Conservation (phyloP, 2,797 vertebrate species). For the Pyrrhura leucotis region DNA sequence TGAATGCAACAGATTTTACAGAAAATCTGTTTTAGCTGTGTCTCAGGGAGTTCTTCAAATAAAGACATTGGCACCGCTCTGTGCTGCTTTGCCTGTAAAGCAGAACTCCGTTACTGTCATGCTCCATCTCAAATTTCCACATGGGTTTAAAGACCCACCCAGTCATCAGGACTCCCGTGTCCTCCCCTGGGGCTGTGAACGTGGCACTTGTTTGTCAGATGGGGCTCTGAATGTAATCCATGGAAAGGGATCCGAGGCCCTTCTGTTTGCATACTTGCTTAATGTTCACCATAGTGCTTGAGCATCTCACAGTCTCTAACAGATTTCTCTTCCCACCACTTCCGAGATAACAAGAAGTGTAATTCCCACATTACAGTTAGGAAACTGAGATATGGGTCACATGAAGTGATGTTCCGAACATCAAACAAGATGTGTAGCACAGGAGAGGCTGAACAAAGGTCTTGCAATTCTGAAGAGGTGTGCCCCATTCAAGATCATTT, state of each 20-base stretch:
- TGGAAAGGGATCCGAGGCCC: neutral
- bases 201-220: neutral
- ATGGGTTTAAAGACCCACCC: neutral
- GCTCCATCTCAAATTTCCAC: neutral
- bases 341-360: neutral
- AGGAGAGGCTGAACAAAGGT: neutral
- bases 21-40: constrained; percentile 56
- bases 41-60: constrained; percentile 43
- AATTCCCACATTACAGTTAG: neutral
- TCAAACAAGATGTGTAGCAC: neutral
- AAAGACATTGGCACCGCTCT: constrained; percentile 13
- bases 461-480: neutral
- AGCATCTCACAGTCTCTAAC: constrained; percentile 18
- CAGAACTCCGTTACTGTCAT: neutral
- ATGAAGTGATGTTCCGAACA: neutral
- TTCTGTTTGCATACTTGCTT: neutral
- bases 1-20: constrained; percentile 56
- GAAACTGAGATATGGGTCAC: neutral
- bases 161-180: neutral
- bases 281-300: neutral
- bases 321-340: constrained; percentile 39
- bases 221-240: neutral
- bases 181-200: neutral
- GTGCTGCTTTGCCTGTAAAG: neutral
- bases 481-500: neutral